Base-by-base conservation (phyloP, 2,888 invertebrate species). In the Agrochola lychnidis region DNA sequence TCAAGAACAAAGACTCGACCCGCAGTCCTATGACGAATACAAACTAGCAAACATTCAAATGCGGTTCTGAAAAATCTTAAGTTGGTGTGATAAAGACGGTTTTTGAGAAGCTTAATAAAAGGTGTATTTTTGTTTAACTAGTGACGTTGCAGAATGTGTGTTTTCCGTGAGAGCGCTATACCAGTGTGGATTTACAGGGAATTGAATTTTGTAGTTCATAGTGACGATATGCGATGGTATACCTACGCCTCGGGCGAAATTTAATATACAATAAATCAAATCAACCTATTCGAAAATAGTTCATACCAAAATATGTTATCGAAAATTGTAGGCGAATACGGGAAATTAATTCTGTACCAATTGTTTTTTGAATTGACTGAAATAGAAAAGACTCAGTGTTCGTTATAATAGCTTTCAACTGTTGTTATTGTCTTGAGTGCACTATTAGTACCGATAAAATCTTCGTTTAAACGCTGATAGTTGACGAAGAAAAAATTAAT, bases 1-100 rank as follows among this genome's bases (percentile, higher is more conserved):
- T 90, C 91, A 91, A 91, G 91, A 93, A 93, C 93, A 94, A 93
- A 92, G 90, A 89, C 90, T 81, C 89, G 91, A 92, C 91, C 91
- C 89, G 88, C 87, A 87, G 88, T 89, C 83, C 89, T 90, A 88
- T 91, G 91, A 92, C 91, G 90, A 91, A 91, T 89, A 89, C 88
- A 87, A 90, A 89, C 86, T 84, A 86, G 79, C 91, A 88, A 91
- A 83, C 36, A 82, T 89, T 74, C 25, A 73, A 76, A 69, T 86
- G 76, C 90, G 51, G 48, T 70, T 40, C 22, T 30, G 5, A 22
- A 14, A 67, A 78, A 64, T 77, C 77, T 85, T 90, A 87, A 72
- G 4, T 1, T 7, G 9, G 14, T 12, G 40, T 0, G 4, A 73
- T 89, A 91, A 78, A 81, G 85, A 53, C 53, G 51, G 78, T 70